Evolutionary conservation across 2,888 invertebrate genomes (phyloP).

Genomic region (Acrobasis suavella): DNA sequence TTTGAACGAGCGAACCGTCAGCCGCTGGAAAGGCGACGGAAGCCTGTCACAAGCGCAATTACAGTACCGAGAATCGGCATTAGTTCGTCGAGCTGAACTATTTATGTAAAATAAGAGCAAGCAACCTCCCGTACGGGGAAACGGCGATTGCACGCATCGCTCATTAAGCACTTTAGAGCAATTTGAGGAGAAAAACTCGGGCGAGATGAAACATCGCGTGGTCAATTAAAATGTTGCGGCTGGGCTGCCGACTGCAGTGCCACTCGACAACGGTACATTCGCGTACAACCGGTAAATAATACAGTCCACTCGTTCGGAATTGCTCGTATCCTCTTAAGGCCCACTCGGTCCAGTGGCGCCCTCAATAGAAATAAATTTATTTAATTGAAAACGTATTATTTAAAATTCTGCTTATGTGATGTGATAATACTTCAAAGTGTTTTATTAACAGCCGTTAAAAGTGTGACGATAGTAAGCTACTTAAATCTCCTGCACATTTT

Average conservation of each 20-base stretch:
- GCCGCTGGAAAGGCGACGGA: slow-evolving; percentile 75
- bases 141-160: slow-evolving; percentile 81
- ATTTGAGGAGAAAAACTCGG: slow-evolving; percentile 80
- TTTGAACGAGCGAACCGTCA: slow-evolving; percentile 64
- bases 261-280: slow-evolving; percentile 53
- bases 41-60: slow-evolving; percentile 81
- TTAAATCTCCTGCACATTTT: too few relatives aligned
- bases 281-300: slow-evolving; percentile 54
- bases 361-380: too few relatives aligned
- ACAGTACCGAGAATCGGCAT: slow-evolving; percentile 80
- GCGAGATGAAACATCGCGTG: slow-evolving; percentile 77
- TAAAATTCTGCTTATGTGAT: too few relatives aligned
- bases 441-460: too few relatives aligned
- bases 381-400: too few relatives aligned
- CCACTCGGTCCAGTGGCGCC: too few relatives aligned
- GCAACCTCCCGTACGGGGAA: slow-evolving; percentile 78
- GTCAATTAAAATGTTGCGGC: slow-evolving; percentile 79
- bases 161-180: slow-evolving; percentile 83
- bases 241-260: slow-evolving; percentile 56
- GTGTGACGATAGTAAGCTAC: too few relatives aligned
- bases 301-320: slow-evolving; percentile 59
- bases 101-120: slow-evolving; percentile 81
- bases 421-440: too few relatives aligned
- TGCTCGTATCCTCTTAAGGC: slow-evolving; percentile 61
- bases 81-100: slow-evolving; percentile 78